phyloP scores from a whole-genome alignment of 1,140 invertebrate species.

The Uloborus diversus region DNA sequence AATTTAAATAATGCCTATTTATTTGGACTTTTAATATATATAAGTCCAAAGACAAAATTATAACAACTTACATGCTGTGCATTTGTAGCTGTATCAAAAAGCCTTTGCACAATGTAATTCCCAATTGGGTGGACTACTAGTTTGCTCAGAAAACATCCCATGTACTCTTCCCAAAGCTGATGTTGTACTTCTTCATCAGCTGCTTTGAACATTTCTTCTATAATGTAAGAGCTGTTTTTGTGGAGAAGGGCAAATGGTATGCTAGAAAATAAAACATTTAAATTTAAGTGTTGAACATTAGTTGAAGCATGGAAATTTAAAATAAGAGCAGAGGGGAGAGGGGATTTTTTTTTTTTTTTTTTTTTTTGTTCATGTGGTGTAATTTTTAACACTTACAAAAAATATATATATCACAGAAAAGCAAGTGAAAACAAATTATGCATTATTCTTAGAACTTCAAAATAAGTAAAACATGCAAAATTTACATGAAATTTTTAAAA shows the following conservation, averaged over 20 bases:
- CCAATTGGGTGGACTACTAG: slow-evolving; percentile 30
- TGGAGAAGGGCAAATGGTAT: slow-evolving; percentile 30
- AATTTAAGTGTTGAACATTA: not conserved
- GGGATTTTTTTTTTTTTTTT: no score
- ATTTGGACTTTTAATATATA: no score
- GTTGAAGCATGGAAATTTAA: no score
- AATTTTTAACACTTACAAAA: no score
- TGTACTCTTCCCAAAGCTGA: slow-evolving; percentile 29
- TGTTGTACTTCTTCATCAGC: slow-evolving; percentile 34
- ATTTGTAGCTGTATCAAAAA: slow-evolving; percentile 56
- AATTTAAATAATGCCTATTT: no score
- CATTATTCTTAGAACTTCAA: no score
- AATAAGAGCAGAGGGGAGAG: no score
- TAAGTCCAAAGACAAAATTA: not conserved
- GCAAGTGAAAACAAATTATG: no score
- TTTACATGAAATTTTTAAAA: no score
- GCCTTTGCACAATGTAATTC: slow-evolving; percentile 58
- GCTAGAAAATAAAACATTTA: not conserved
- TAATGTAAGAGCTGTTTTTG: slow-evolving; percentile 26
- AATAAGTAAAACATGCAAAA: no score
- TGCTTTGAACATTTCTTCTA: slow-evolving; percentile 39
- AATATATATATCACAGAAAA: no score
- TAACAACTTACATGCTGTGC: slow-evolving; percentile 44
- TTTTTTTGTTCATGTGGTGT: no score
- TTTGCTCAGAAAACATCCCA: slow-evolving; percentile 3